Evolutionary conservation across 2,888 invertebrate species (phyloP).

Genomic region (Patella caerulea): DNA sequence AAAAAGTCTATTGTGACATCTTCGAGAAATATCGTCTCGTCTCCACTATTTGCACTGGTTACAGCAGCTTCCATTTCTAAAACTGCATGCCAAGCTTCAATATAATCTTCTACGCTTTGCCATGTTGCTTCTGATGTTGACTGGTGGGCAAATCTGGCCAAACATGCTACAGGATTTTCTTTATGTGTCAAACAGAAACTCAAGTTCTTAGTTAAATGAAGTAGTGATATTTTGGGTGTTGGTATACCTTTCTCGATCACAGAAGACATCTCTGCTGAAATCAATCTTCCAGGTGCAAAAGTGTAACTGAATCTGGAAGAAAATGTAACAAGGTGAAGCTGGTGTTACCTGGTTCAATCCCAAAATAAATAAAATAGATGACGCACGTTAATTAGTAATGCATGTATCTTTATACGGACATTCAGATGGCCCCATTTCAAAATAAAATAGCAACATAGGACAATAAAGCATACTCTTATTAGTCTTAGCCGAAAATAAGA

Average conservation of each 20-base stretch:
- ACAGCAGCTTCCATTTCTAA: constrained; percentile 52
- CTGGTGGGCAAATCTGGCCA: constrained; percentile 40
- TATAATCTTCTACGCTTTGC: constrained; percentile 29
- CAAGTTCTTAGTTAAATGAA: constrained; percentile 35
- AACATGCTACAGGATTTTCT: constrained; percentile 35
- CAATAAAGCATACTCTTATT: too few relatives aligned
- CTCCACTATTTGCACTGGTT: constrained; percentile 38
- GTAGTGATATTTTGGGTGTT: constrained; percentile 29
- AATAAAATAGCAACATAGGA: too few relatives aligned
- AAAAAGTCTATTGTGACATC: constrained; percentile 41
- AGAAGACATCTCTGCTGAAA: constrained; percentile 40
- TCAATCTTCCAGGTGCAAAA: constrained; percentile 32
- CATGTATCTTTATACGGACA: too few relatives aligned
- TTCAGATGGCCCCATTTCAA: too few relatives aligned
- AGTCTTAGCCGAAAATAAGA: too few relatives aligned
- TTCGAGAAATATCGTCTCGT: constrained; percentile 39
- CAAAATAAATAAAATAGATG: too few relatives aligned
- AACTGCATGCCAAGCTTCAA: constrained; percentile 46
- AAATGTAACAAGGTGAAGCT: not conserved
- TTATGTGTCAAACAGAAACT: constrained; percentile 39
- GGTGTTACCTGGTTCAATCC: not conserved
- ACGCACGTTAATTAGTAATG: too few relatives aligned
- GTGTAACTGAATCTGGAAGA: constrained; percentile 31
- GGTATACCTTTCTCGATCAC: constrained; percentile 32
- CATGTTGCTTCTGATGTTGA: constrained; percentile 33